Percentiles rank a stretch among this genome's conserved stretches.
phyloP scores from a whole-genome alignment of 2,113 vertebrate genomes.

The Gobiocypris rarus region DNA sequence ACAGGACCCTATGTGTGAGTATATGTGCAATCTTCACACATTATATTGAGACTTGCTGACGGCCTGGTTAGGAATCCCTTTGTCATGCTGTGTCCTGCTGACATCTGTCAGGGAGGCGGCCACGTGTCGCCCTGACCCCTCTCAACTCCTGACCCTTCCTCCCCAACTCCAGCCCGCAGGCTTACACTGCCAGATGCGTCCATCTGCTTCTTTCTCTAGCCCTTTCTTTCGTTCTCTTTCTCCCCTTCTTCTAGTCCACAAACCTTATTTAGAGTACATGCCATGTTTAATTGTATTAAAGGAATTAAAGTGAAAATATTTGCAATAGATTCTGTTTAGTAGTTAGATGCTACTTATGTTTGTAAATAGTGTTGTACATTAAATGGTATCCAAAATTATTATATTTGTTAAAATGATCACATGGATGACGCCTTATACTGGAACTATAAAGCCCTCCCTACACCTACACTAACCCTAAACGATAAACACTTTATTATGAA shows the following conservation, averaged over 20 bases:
- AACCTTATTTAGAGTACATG: neutral
- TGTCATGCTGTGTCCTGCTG: conserved; percentile 32
- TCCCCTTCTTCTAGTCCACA: neutral
- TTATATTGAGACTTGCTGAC: conserved; percentile 10
- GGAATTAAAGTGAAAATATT: too few relatives aligned
- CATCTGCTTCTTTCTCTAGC: conserved; percentile 23
- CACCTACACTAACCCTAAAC: too few relatives aligned
- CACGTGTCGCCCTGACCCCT: conserved; percentile 25
- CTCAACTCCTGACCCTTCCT: conserved; percentile 6
- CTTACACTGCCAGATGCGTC: conserved; percentile 25
- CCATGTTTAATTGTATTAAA: neutral
- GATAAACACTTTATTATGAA: too few relatives aligned
- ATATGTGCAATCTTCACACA: conserved; percentile 29
- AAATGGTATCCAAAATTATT: too few relatives aligned
- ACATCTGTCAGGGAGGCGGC: conserved; percentile 24
- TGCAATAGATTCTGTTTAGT: too few relatives aligned
- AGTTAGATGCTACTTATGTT: too few relatives aligned
- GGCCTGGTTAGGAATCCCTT: conserved; percentile 21
- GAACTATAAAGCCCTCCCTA: too few relatives aligned
- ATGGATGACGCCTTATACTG: too few relatives aligned
- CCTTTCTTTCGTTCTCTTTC: neutral
- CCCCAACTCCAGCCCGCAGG: neutral
- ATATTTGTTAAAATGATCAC: too few relatives aligned
- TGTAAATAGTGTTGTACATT: too few relatives aligned
- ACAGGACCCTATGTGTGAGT: conserved; percentile 3